These are phyloP conservation scores for Fratercula arctica DNA, from an alignment of 2,797 vertebrate species.

Conservation along the genomic window DNA sequence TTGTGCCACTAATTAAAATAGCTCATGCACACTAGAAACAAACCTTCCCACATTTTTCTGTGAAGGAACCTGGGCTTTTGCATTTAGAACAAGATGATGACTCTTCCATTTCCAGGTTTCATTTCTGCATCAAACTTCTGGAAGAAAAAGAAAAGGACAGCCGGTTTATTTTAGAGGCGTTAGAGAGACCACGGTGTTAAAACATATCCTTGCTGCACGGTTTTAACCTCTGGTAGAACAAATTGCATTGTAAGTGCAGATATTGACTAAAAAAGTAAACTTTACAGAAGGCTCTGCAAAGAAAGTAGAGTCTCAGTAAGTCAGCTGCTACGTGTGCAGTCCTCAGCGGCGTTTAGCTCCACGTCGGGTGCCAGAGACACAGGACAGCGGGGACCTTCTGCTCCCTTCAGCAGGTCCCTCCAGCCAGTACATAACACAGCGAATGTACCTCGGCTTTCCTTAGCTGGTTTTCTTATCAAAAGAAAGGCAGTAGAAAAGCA, in stretches of 20 bases:
- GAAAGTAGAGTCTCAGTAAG: neutral
- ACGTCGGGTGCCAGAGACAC: neutral
- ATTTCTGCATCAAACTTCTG: neutral
- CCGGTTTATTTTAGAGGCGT: neutral
- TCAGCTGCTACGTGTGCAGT: too few species aligned
- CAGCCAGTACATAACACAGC: neutral
- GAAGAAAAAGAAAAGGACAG: neutral
- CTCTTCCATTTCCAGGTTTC: neutral
- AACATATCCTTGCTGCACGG: neutral
- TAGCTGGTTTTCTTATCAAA: neutral
- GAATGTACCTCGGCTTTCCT: fast-evolving
- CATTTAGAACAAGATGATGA: neutral
- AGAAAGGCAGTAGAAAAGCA: neutral
- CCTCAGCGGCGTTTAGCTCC: neutral
- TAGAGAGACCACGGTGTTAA: neutral
- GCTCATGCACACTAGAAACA: neutral
- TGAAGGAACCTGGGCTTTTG: neutral
- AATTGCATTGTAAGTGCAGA: neutral
- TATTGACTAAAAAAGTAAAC: neutral
- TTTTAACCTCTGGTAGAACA: neutral
- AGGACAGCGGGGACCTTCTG: neutral
- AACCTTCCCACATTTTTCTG: neutral
- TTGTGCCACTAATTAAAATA: neutral
- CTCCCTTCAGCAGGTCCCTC: neutral
- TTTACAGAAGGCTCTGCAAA: neutral